Percentiles rank a stretch among this genome's conserved stretches.
Conservation (phyloP, 1,140 invertebrate species). For the Planococcus citri region DNA sequence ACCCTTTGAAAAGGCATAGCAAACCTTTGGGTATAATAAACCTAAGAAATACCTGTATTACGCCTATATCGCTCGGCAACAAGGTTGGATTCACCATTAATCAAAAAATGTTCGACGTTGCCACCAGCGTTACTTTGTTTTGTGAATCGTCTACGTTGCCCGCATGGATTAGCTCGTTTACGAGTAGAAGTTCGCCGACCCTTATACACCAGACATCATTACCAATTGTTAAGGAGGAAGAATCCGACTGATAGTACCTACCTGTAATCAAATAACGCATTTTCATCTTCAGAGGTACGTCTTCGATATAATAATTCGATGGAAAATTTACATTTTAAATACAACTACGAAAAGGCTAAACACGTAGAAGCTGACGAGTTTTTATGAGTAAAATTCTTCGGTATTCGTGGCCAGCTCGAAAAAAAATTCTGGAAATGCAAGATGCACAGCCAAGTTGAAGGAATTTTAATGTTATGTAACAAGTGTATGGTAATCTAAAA, state of each 20-base stretch:
- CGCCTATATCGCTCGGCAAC: conserved; percentile 32
- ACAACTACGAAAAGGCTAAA: too few relatives aligned
- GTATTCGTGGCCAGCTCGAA: too few relatives aligned
- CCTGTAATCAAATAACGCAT: neutral
- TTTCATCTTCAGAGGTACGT: too few relatives aligned
- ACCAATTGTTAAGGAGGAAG: conserved; percentile 48
- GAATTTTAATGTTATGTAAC: too few relatives aligned
- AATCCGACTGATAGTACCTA: conserved; percentile 30
- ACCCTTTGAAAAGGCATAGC: conserved; percentile 49
- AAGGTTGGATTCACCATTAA: conserved; percentile 41
- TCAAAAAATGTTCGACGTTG: conserved; percentile 47
- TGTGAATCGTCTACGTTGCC: conserved; percentile 45
- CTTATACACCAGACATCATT: conserved; percentile 41
- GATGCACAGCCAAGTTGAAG: too few relatives aligned
- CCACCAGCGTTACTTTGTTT: conserved; percentile 44
- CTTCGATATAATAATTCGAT: too few relatives aligned
- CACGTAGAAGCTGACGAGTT: too few relatives aligned
- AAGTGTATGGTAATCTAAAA: too few relatives aligned
- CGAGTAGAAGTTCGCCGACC: conserved; percentile 38
- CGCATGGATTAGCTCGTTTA: conserved; percentile 48
- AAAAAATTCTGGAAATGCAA: too few relatives aligned
- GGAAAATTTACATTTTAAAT: too few relatives aligned
- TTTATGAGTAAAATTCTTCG: too few relatives aligned
- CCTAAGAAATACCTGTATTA: conserved; percentile 42
- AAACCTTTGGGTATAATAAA: conserved; percentile 49